Conservation (phyloP, 2,797 vertebrate species). For the Kryptolebias ocellatus region DNA sequence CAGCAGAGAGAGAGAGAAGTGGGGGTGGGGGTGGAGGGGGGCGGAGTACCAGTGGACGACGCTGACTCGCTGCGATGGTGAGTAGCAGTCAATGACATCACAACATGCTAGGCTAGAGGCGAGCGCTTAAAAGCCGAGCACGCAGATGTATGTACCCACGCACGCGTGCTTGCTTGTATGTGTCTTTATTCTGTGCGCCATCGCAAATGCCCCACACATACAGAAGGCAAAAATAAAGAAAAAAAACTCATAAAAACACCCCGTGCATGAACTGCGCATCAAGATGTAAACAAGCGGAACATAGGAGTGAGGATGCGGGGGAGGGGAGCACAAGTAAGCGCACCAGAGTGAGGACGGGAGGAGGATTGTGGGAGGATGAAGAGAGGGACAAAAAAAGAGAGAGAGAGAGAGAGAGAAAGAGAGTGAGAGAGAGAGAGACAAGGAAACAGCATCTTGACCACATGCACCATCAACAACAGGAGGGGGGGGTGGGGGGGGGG, state of each 20-base stretch:
- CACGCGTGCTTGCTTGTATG: slow-evolving; percentile 3
- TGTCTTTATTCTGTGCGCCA: slow-evolving; percentile 16
- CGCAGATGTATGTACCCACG: slow-evolving; percentile 16
- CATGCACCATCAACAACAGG: slow-evolving; percentile 67
- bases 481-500: slow-evolving; percentile 56
- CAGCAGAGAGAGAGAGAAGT: slow-evolving; percentile 21
- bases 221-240: background rate
- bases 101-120: slow-evolving; percentile 48
- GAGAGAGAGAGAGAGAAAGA: slow-evolving; percentile 7
- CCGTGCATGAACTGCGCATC: slow-evolving; percentile 44
- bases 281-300: slow-evolving; percentile 78
- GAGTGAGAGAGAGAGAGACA: slow-evolving; percentile 29
- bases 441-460: slow-evolving; percentile 74
- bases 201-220: slow-evolving; percentile 17
- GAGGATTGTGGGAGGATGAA: slow-evolving; percentile 53
- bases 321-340: slow-evolving; percentile 59
- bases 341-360: slow-evolving; percentile 51
- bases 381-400: slow-evolving; percentile 38
- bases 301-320: slow-evolving; percentile 60
- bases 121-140: slow-evolving; percentile 25
- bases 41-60: slow-evolving; percentile 54
- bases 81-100: slow-evolving; percentile 78
- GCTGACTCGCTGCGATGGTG: slow-evolving; percentile 71
- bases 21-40: slow-evolving; percentile 39
- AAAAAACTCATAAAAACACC: slow-evolving; percentile 1